Evolutionary conservation across 2,888 invertebrate species (phyloP), one percentile per base, ranked within the genome.

Genomic region (Microctonus aethiopoides): DNA sequence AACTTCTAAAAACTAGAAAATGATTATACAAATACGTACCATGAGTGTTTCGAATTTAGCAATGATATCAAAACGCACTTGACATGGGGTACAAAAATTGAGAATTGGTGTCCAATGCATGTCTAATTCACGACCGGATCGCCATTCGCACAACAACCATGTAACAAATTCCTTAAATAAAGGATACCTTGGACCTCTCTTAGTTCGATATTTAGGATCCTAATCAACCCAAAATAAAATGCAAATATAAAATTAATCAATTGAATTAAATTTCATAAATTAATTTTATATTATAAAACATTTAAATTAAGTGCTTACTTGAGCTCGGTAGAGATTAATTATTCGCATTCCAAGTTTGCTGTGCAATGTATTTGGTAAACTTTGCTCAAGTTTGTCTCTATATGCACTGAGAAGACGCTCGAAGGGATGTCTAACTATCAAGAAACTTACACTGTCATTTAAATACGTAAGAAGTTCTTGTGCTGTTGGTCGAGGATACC

Each of bases 81-180:
- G 91, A 87, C 95, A 95, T 0, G 95, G 95, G 36, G 95, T 95
- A 84, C 95, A 95, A 85, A 95, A 95, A 80, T 91, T 91, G 0
- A 92, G 91, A 77, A 94, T 92, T 0, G 95, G 94, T n/a, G 94
- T 93, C 92, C 95, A 95, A 84, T 95, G 95, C 94, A 95, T 95
- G 84, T 95, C 95, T 75, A 94, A 88, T 3, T 89, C 87, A 61
- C 91, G 88, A 36, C 91, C 91, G 6, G 88, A 88, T 77, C 87
- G 88, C 71, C 91, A 90, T 74, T 93, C 92, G 80, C 94, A 93
- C 73, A 95, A 84, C 20, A 95, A 89, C 88, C 94, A 95, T 64
- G 91, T 88, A 0, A 95, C 92, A 77, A 95, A 95, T 87, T 95
- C 95, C 54, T 93, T 91, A 82, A 95, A 95, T 34, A 93, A 90